Conservation (phyloP, 2,113 vertebrate genomes). For the Muntiacus reevesi region DNA sequence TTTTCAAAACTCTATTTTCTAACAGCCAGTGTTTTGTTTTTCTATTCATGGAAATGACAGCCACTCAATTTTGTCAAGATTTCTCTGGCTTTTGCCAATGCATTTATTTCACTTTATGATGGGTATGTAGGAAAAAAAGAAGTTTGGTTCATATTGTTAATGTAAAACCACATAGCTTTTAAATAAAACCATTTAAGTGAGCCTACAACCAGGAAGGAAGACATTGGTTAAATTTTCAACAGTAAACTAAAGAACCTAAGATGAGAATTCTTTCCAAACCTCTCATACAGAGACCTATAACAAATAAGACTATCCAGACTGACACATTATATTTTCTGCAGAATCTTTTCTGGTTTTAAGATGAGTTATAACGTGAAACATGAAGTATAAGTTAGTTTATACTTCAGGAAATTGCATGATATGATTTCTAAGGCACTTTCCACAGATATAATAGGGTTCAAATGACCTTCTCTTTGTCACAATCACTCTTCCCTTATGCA, state of each 20-base stretch:
- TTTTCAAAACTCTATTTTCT: neutral
- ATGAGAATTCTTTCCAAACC: neutral
- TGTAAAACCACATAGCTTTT: neutral
- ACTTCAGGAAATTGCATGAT: neutral
- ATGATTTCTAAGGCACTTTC: neutral
- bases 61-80: neutral
- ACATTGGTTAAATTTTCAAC: neutral
- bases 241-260: neutral
- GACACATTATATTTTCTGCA: neutral
- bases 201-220: neutral
- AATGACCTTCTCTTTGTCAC: neutral
- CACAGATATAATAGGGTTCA: neutral
- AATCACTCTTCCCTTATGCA: neutral
- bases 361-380: neutral
- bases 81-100: neutral
- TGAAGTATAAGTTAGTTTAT: neutral
- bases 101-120: constrained; percentile 10
- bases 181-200: neutral
- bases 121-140: neutral
- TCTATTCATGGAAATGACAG: neutral
- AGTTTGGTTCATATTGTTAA: neutral
- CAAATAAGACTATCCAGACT: neutral
- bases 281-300: neutral
- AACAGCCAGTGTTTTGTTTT: neutral
- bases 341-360: neutral